A percentile compares a stretch with the other conserved stretches of the same genome.
Conservation (phyloP, 2,113 vertebrate species). For the Callorhinus ursinus region DNA sequence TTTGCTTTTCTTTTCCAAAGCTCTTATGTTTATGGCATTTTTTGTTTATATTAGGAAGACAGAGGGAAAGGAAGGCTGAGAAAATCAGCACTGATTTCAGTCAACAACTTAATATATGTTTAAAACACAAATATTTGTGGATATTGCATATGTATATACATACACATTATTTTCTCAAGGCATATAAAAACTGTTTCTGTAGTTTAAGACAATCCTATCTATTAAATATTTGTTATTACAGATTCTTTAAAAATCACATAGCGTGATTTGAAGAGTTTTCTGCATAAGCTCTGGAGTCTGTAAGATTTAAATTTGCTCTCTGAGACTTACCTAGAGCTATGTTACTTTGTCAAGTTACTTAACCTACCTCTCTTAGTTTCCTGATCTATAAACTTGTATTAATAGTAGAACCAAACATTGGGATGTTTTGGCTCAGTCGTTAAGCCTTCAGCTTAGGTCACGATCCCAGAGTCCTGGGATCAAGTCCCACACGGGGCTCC, state of each 20-base stretch:
- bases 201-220: neutral
- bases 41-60: neutral
- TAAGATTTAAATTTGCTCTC: neutral
- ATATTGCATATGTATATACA: neutral
- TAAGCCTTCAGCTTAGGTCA: too few relatives aligned
- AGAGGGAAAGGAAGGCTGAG: neutral
- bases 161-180: neutral
- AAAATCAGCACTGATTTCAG: neutral
- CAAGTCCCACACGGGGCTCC: too few relatives aligned
- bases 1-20: neutral
- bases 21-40: neutral
- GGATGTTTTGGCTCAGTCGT: neutral
- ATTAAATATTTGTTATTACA: neutral
- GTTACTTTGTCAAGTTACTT: neutral
- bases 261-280: neutral
- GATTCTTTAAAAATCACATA: conserved; percentile 27
- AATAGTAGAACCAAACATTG: neutral
- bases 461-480: too few relatives aligned
- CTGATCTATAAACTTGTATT: neutral
- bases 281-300: neutral
- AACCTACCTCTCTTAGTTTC: neutral
- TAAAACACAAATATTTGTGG: neutral
- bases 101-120: neutral
- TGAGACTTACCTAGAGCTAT: neutral
- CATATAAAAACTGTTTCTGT: neutral